Evolutionary conservation across 2,888 invertebrate species (phyloP), one percentile per base, ranked within the genome.

Genomic region (Boloria euphrosyne): DNA sequence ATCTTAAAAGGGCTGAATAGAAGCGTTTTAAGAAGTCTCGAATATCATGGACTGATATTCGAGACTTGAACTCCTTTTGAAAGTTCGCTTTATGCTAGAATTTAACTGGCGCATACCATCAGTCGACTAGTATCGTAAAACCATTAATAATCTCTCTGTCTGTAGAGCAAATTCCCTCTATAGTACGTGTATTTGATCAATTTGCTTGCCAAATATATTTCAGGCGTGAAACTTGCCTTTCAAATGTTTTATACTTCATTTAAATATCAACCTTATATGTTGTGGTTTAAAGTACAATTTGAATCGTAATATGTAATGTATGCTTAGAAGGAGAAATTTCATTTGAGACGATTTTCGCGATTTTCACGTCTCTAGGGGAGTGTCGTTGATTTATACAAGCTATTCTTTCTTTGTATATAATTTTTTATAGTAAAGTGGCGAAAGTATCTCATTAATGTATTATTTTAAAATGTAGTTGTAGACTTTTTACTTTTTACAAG

Each of bases 331-430:
- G 82, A 84, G 87, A 90, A 90, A 90, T 89, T 90, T 90, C 87
- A 89, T 90, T 90, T 89, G 87, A 83, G 88, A 86, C 86, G 85
- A 87, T 88, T 89, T 38, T 84, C 81, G 83, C 86, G 87, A 90
- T 65, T 86, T 87, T 85, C 79, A 78, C 77, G 82, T 85, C 88
- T 86, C 75, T 27, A 78, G 81, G 88, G 81, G 78, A 70, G 74
- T 75, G 68, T 76, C 79, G 85, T 85, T 89, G 90, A 90, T 89
- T 90, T 90, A 89, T 87, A 80, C 80, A 73, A 80, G 79, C 77
- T 80, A 80, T 82, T 76, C 78, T 76, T 76, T 79, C 81, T 80
- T 80, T 82, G 44, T 68, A 62, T 44, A 51, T 67, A 62, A 54
- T 46, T 62, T 57, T 65, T 62, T 59, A 54, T 59, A 47, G 46